Evolutionary conservation across 2,797 vertebrate species (phyloP).

Genomic region (Zalophus californianus): DNA sequence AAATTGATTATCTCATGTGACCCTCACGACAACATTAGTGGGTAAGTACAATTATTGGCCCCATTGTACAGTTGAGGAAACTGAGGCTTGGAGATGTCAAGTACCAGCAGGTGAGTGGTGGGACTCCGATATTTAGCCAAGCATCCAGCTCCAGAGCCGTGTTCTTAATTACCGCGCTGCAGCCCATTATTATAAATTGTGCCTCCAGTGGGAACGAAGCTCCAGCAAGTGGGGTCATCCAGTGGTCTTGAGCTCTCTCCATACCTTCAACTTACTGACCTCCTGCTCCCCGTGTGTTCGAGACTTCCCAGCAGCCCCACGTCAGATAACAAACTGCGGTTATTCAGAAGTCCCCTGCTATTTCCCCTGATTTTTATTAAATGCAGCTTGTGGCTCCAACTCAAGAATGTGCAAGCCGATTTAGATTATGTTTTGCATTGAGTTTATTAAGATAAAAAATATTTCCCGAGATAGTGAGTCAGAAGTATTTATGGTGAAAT

Average conservation of each 20-base stretch:
- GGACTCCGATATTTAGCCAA: neutral
- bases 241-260: neutral
- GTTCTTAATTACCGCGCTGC: neutral
- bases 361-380: conserved; percentile 83
- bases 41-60: neutral
- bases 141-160: neutral
- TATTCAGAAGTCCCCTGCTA: conserved; percentile 76
- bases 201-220: neutral
- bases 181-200: neutral
- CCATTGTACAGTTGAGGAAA: conserved; percentile 14
- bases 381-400: conserved; percentile 71
- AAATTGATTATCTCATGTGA: neutral
- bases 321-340: conserved; percentile 63
- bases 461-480: conserved; percentile 80
- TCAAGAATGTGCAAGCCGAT: conserved; percentile 72
- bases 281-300: neutral
- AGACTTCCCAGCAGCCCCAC: conserved; percentile 56
- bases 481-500: conserved; percentile 74
- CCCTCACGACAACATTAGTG: neutral
- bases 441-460: conserved; percentile 82
- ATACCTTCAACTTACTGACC: neutral
- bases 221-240: neutral
- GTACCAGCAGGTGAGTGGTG: neutral
- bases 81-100: neutral
- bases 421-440: conserved; percentile 74